Evolutionary conservation across 1,140 invertebrate species (phyloP).

Genomic region (Euwallacea fornicatus): DNA sequence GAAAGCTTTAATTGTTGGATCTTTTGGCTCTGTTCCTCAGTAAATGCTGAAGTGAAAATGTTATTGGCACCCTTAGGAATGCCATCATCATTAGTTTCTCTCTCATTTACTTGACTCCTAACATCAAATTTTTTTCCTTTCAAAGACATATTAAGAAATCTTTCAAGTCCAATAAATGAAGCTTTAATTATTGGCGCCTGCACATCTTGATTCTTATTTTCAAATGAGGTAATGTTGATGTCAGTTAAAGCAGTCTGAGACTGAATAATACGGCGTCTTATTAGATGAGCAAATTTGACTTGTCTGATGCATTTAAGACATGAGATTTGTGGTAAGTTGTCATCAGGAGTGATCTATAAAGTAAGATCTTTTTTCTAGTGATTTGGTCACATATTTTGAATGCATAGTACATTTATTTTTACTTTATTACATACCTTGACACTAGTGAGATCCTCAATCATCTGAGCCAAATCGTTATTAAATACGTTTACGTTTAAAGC

Average conservation of each 20-base stretch:
- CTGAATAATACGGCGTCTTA: slow-evolving; percentile 38
- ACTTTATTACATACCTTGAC: slow-evolving; percentile 34
- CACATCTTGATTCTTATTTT: too few relatives aligned
- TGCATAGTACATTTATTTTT: slow-evolving; percentile 1
- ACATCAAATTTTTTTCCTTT: too few relatives aligned
- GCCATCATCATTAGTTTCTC: background rate
- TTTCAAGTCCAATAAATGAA: too few relatives aligned
- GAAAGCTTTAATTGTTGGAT: slow-evolving; percentile 11
- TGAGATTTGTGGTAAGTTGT: slow-evolving; percentile 35
- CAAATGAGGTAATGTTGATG: too few relatives aligned
- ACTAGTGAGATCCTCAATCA: slow-evolving; percentile 40
- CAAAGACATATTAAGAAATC: too few relatives aligned
- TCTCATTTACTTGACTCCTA: too few relatives aligned
- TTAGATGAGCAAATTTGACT: slow-evolving; percentile 38
- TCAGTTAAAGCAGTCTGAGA: slow-evolving; percentile 12
- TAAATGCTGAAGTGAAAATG: background rate
- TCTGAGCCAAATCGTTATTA: slow-evolving; percentile 39
- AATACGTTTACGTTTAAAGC: slow-evolving; percentile 37
- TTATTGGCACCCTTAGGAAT: too few relatives aligned
- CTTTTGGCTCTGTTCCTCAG: slow-evolving; percentile 2
- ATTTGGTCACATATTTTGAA: too few relatives aligned
- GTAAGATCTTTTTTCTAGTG: too few relatives aligned
- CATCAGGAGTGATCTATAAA: slow-evolving; percentile 34
- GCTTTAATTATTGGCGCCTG: too few relatives aligned
- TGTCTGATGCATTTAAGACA: slow-evolving; percentile 41